phyloP scores from a whole-genome alignment of 2,113 vertebrate genomes.

The Meleagris gallopavo region DNA sequence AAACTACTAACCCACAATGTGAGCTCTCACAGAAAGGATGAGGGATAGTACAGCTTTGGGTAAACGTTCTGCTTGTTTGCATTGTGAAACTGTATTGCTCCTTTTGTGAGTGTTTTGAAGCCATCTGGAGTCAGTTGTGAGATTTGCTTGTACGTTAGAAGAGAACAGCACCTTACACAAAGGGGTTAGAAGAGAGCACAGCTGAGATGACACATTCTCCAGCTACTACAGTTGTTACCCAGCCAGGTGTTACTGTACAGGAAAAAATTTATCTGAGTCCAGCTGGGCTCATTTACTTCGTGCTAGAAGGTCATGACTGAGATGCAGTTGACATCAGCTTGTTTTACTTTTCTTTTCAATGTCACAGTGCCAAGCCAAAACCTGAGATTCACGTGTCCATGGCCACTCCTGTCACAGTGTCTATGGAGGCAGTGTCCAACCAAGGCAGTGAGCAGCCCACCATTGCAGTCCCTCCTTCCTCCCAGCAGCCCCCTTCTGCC shows the following conservation, averaged over 20 bases:
- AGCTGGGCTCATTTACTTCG: not conserved
- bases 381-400: conserved; percentile 92
- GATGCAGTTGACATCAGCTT: not conserved
- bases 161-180: not conserved
- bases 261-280: not conserved
- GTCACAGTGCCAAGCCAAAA: conserved; percentile 91
- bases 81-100: not conserved
- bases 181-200: not conserved
- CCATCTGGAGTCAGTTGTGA: not conserved
- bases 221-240: not conserved
- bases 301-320: not conserved
- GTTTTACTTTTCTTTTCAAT: not conserved
- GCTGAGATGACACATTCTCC: not conserved
- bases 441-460: conserved; percentile 87
- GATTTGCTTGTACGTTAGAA: not conserved
- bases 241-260: not conserved
- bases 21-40: not conserved
- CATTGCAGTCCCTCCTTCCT: conserved; percentile 77
- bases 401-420: conserved; percentile 88
- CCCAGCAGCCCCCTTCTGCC: conserved; percentile 90
- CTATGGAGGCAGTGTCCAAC: conserved; percentile 88
- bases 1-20: not conserved
- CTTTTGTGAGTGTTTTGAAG: not conserved
- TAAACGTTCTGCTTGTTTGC: not conserved
- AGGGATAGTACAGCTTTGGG: not conserved